phyloP scores from a whole-genome alignment of 2,888 invertebrate species.

The Rotaria magnacalcarata region DNA sequence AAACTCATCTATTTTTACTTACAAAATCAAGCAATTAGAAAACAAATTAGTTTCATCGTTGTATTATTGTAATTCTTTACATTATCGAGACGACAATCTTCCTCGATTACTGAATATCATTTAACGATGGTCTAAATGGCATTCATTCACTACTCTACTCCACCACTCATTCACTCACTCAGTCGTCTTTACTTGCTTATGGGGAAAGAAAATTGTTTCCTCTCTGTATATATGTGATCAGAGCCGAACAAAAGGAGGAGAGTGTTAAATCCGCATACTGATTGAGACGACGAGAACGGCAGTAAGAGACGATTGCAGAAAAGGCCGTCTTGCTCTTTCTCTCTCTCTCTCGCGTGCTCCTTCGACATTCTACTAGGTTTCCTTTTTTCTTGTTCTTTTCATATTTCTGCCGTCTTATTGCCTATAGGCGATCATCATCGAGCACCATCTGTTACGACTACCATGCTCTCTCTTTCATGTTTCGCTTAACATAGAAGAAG shows the following conservation, averaged over 20 bases:
- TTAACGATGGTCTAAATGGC: neutral
- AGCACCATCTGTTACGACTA: neutral
- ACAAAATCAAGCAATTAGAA: neutral
- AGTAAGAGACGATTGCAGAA: neutral
- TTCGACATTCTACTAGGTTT: neutral
- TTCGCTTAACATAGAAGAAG: neutral
- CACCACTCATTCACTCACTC: neutral
- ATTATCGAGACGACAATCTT: constrained; percentile 12
- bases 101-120: neutral
- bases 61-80: neutral
- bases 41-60: neutral
- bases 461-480: neutral
- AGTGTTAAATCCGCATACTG: constrained; percentile 29
- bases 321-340: neutral
- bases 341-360: neutral
- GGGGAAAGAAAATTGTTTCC: constrained; percentile 17
- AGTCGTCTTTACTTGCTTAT: neutral
- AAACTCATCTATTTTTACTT: neutral
- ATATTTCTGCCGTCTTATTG: constrained; percentile 5
- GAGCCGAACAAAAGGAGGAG: neutral
- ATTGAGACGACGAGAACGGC: neutral
- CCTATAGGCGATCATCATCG: neutral
- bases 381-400: neutral
- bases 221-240: neutral
- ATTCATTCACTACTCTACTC: neutral